A percentile compares a stretch with the other conserved stretches of the same genome.
phyloP scores from a whole-genome alignment of 2,113 vertebrate genomes.

The Seriola rivoliana region DNA sequence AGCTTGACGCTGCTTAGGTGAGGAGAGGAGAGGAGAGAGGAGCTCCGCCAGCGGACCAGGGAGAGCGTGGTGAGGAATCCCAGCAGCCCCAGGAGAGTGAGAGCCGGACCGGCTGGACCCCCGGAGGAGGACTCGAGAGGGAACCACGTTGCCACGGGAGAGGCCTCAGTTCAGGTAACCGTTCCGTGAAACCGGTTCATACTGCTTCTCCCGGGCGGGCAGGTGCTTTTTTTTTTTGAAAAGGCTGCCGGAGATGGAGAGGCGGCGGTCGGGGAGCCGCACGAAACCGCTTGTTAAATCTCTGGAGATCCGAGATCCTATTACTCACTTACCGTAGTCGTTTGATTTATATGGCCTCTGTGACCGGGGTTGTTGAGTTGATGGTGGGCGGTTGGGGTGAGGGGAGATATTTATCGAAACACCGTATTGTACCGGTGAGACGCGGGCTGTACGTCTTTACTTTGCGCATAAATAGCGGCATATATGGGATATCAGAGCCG shows the following conservation, averaged over 20 bases:
- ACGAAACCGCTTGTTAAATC: slow-evolving; percentile 41
- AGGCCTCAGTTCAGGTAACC: slow-evolving; percentile 83
- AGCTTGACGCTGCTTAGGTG: slow-evolving; percentile 54
- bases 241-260: slow-evolving; percentile 55
- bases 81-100: slow-evolving; percentile 75
- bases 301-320: slow-evolving; percentile 53
- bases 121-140: slow-evolving; percentile 79
- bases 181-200: slow-evolving; percentile 2
- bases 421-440: slow-evolving; percentile 21
- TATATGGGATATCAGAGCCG: background rate
- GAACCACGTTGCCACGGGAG: slow-evolving; percentile 78
- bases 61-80: slow-evolving; percentile 77
- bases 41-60: slow-evolving; percentile 71
- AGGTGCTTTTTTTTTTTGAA: slow-evolving; percentile 44
- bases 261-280: slow-evolving; percentile 40
- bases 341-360: slow-evolving; percentile 36
- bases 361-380: slow-evolving; percentile 16
- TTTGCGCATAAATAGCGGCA: slow-evolving; percentile 71
- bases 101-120: slow-evolving; percentile 77
- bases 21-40: slow-evolving; percentile 64
- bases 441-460: slow-evolving; percentile 17
- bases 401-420: background rate
- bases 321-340: slow-evolving; percentile 30
- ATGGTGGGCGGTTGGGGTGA: background rate
- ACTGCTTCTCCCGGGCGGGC: slow-evolving; percentile 24